phyloP scores from a whole-genome alignment of 2,888 invertebrate genomes.

The Torymus auratus region DNA sequence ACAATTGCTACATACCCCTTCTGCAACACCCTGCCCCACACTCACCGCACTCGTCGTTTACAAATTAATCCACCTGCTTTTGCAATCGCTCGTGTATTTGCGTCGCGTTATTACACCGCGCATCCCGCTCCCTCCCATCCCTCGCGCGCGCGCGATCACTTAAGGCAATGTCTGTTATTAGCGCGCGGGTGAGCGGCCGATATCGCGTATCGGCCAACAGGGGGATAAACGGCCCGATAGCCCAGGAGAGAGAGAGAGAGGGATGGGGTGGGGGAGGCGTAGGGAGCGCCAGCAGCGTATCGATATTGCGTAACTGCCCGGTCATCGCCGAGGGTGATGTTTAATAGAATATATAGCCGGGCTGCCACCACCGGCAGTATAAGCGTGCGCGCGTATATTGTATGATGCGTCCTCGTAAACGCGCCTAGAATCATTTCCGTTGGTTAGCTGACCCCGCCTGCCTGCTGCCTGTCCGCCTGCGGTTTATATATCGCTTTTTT shows the following conservation, averaged over 20 bases:
- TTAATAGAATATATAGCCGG: constrained; percentile 60
- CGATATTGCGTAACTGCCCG: constrained; percentile 61
- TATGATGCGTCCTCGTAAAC: not conserved
- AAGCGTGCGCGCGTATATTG: too few species aligned
- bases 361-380: constrained; percentile 38
- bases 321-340: constrained; percentile 61
- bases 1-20: too few species aligned
- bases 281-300: constrained; percentile 58
- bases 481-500: too few species aligned
- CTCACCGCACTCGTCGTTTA: not conserved
- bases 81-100: too few species aligned
- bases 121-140: not conserved
- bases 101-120: not conserved
- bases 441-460: not conserved
- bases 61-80: not conserved
- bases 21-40: not conserved
- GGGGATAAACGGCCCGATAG: too few species aligned
- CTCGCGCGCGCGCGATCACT: constrained; percentile 10
- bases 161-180: constrained; percentile 45
- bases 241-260: too few species aligned
- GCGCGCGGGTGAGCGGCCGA: constrained; percentile 38
- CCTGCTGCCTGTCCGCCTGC: not conserved
- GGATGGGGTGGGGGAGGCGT: constrained; percentile 14
- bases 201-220: too few species aligned
- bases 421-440: constrained; percentile 7